Evolutionary conservation across 2,888 invertebrate species (phyloP), one percentile per base, ranked within the genome.

Genomic region (Apotomis betuletana): DNA sequence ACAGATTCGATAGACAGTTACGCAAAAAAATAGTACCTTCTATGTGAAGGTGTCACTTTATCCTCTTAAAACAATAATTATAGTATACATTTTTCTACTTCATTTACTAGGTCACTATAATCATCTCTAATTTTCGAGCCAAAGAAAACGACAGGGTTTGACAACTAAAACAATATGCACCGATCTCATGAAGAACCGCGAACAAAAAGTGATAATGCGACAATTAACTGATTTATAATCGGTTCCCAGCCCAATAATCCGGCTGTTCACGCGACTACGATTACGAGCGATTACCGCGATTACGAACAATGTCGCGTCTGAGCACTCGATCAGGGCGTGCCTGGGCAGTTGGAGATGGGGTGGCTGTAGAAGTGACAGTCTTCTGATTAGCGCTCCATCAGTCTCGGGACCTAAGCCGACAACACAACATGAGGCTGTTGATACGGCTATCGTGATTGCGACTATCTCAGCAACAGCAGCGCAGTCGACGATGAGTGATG

Each of bases 271-370:
- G 41, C 65, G 41, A 72, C 57, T 58, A 52, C 54, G 41, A 67
- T 71, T 70, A 63, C 1, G 49, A 58, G 4, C 64, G 49, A 72
- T 72, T 67, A 67, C 10, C 41, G 38, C 62, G 57, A 67, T 71
- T 71, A 61, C 3, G 49, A 55, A 71, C 67, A 71, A 67, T 71
- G 71, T 67, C 71, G 58, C 8, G 68, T n/a, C 60, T 54, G 10
- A 67, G 55, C 67, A 72, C 58, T 46, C 13, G 63, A 68, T 44
- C 61, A 49, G 67, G 67, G 67, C 52, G 62, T 63, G 62, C 52
- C 60, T 36, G 12, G 52, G 5, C 6, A 51, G 15, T 0, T 13
- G 15, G 38, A 10, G 64, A 64, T 46, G 46, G 44, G 55, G 6
- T 4, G 10, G 46, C 10, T 44, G 49, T n/a, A 57, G 61, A 71